Evolutionary conservation across 2,113 vertebrate genomes (phyloP).

Genomic region (Bambusicola thoracicus): DNA sequence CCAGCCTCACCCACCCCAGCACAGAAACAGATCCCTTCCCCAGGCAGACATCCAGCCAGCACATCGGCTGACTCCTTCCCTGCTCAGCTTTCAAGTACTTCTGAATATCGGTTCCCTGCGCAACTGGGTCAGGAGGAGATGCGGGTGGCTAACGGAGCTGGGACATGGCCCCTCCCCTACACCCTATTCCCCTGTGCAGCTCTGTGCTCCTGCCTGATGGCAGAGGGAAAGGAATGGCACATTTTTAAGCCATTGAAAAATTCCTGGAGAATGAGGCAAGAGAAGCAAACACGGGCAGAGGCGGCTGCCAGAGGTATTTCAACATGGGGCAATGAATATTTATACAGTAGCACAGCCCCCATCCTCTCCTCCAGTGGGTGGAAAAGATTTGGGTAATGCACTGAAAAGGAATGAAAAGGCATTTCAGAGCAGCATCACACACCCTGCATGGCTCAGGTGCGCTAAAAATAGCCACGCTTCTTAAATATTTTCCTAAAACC

Average conservation of each 20-base stretch:
- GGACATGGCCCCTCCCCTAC: background rate
- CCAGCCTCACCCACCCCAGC: constrained; percentile 6
- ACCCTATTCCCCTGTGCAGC: constrained; percentile 33
- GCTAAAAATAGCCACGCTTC: background rate
- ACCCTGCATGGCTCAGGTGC: background rate
- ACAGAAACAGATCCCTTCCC: constrained; percentile 47
- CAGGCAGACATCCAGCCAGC: constrained; percentile 52
- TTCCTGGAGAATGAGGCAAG: constrained; percentile 5
- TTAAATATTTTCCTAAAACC: background rate
- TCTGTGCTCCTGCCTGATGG: rapidly evolving
- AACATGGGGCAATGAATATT: background rate
- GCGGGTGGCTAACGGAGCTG: background rate
- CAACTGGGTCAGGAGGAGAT: constrained; percentile 65
- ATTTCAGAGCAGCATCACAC: background rate
- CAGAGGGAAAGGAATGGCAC: background rate
- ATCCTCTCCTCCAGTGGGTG: background rate
- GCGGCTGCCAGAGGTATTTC: background rate
- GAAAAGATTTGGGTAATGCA: background rate
- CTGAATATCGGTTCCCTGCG: constrained; percentile 54
- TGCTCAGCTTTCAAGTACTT: constrained; percentile 48
- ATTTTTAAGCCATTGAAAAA: constrained; percentile 21
- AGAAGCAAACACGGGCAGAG: background rate
- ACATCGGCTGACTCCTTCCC: background rate
- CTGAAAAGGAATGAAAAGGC: background rate
- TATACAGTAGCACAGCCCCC: background rate